A percentile compares a stretch with the other conserved stretches of the same genome.
These are phyloP conservation scores for Drosophila yakuba DNA, from an alignment of 1,140 invertebrate genomes.

Conservation along the genomic window DNA sequence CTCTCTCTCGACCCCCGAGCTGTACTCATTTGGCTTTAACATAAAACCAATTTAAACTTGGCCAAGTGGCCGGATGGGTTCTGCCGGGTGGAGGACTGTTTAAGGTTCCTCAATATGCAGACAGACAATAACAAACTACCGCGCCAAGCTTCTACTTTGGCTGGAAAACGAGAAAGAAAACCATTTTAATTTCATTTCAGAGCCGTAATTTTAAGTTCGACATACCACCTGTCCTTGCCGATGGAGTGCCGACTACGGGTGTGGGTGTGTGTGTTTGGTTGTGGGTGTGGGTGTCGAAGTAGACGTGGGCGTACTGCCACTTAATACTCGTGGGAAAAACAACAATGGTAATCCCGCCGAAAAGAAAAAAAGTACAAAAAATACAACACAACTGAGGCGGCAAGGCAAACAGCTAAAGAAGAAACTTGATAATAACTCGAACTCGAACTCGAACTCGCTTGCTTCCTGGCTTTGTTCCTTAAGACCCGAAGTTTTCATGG, in stretches of 20 bases:
- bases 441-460: constrained; percentile 50
- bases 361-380: constrained; percentile 2
- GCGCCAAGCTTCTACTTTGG: constrained; percentile 15
- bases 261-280: constrained; percentile 1
- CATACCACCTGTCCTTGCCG: constrained; percentile 34
- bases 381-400: neutral
- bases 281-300: neutral
- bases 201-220: constrained; percentile 75
- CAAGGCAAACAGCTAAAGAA: constrained; percentile 29
- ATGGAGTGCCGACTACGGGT: neutral
- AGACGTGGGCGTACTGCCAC: constrained; percentile 34
- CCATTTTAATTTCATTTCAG: constrained; percentile 80
- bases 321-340: constrained; percentile 81
- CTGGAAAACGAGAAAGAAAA: constrained; percentile 41
- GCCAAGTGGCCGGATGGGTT: constrained; percentile 32
- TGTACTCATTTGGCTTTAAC: constrained; percentile 80
- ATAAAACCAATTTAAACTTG: constrained; percentile 83
- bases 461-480: constrained; percentile 77
- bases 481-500: constrained; percentile 54
- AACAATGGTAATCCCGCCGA: constrained; percentile 56
- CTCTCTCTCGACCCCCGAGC: constrained; percentile 19
- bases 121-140: constrained; percentile 71
- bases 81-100: constrained; percentile 36
- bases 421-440: constrained; percentile 77
- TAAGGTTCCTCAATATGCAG: constrained; percentile 69